Conservation (phyloP, 2,797 vertebrate species). For the Acipenser oxyrinchus region DNA sequence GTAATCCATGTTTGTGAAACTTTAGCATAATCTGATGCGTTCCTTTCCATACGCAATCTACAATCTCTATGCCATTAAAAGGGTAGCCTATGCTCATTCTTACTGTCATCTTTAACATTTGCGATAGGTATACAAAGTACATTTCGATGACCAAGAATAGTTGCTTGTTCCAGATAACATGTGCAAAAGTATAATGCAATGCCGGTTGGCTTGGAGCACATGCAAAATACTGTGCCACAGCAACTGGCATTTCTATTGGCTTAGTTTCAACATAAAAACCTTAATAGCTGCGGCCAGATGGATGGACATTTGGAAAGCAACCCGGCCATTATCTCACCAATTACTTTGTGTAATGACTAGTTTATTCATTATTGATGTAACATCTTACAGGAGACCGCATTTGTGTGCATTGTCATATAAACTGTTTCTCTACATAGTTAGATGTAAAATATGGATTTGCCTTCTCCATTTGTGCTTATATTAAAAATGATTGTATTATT, state of each 20-base stretch:
- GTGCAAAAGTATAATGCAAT: background rate
- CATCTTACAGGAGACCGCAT: background rate
- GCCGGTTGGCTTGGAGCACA: background rate
- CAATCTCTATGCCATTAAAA: background rate
- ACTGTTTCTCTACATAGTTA: background rate
- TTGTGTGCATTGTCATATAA: too few relatives aligned
- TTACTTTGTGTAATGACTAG: conserved; percentile 3
- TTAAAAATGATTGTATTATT: too few relatives aligned
- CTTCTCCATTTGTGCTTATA: too few relatives aligned
- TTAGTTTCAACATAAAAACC: background rate
- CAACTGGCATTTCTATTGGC: background rate
- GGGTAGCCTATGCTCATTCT: background rate
- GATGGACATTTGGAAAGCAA: conserved; percentile 6
- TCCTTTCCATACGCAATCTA: background rate
- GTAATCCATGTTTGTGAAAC: too few relatives aligned
- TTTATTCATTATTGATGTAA: conserved; percentile 2
- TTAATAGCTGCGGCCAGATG: background rate
- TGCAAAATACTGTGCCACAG: background rate
- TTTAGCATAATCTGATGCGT: background rate
- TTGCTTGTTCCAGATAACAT: background rate
- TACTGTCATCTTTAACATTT: background rate
- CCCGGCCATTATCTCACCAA: background rate
- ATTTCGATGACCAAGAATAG: background rate
- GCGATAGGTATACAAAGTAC: background rate
- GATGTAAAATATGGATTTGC: too few relatives aligned